Base-by-base conservation (phyloP, 2,888 invertebrate species). In the Morpho achilles region DNA sequence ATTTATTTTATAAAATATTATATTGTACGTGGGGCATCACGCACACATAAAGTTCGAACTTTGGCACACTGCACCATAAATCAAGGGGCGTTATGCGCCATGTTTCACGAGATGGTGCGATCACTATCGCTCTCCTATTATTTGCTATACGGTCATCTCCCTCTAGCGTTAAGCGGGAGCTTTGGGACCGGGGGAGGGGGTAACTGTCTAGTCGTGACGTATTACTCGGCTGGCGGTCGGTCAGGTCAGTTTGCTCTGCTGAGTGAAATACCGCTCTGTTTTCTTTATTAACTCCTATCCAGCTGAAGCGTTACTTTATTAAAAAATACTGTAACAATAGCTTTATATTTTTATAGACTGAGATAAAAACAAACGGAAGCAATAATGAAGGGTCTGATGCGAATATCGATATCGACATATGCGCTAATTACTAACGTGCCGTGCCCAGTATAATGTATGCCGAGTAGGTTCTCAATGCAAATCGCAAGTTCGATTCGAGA, bases 11-110 rank as follows among this genome's bases (percentile, higher is more conserved):
- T 59, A 56, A 63, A 63, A 63, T 65, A 60, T 66, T 53, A 63
- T 61, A 60, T 61, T 61, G 57, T 62, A 56, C 63, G 59, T 62
- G 66, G 62, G 76, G 74, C 78, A 74, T 81, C 77, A 84, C 84
- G 80, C 86, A 84, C 81, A 86, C 86, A 83, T 83, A 82, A 86
- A 84, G 73, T 83, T 84, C 82, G 82, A 86, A 89, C 84, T 90
- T 90, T 87, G 88, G 89, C 87, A 87, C 82, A 84, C 82, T 82
- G 66, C 62, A 83, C 79, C 78, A 91, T 91, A 89, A 91, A 91
- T 91, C 90, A 91, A 87, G 90, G 88, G 90, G 91, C 90, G 91
- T 90, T 89, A 87, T 91, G 84, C 91, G 91, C 91, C 91, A 91
- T 91, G 90, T 91, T 91, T 89, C 87, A 90, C 84, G 79, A 82